These are phyloP conservation scores for Gymnobelideus leadbeateri DNA, from an alignment of 2,113 vertebrate species.

Conservation along the genomic window DNA sequence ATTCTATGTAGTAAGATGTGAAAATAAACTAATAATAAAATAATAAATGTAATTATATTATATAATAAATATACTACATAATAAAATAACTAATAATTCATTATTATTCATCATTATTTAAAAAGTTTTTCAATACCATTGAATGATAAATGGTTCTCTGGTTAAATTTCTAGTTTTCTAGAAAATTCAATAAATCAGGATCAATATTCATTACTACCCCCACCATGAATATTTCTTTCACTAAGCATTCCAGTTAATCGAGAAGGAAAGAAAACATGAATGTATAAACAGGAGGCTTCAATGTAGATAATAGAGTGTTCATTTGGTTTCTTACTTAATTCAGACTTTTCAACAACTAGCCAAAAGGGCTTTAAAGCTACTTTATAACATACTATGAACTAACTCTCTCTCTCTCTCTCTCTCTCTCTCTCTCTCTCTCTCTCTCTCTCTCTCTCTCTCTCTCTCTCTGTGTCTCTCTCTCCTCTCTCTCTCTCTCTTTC, in stretches of 20 bases:
- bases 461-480: too few relatives aligned
- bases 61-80: too few relatives aligned
- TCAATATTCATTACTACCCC: not conserved
- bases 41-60: too few relatives aligned
- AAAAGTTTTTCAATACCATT: not conserved
- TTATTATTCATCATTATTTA: not conserved
- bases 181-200: not conserved
- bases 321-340: not conserved
- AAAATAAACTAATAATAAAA: not conserved
- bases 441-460: too few relatives aligned
- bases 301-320: not conserved
- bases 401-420: too few relatives aligned
- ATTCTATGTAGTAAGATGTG: not conserved
- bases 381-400: too few relatives aligned
- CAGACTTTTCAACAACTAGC: not conserved
- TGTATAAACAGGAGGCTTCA: not conserved
- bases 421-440: too few relatives aligned
- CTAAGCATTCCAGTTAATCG: not conserved
- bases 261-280: not conserved
- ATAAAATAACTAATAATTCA: too few relatives aligned
- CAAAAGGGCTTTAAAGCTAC: not conserved
- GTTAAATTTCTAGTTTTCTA: not conserved
- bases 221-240: not conserved
- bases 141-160: not conserved
- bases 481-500: too few relatives aligned